Evolutionary conservation across 2,113 vertebrate species (phyloP).

Genomic region (Callopanchax toddi): DNA sequence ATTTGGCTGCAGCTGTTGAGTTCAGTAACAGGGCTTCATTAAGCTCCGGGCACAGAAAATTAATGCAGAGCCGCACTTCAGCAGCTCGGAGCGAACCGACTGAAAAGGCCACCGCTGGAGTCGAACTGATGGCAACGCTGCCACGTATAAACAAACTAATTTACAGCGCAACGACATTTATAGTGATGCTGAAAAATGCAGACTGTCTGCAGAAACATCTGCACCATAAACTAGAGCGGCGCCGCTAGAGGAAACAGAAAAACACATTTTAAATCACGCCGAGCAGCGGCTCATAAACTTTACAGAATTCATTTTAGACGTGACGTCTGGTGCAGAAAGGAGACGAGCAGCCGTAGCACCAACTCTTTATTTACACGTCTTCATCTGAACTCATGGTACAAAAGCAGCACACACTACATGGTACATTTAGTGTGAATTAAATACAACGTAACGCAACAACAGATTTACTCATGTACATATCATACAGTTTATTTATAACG

Average conservation of each 20-base stretch:
- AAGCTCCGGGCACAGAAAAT: constrained; percentile 30
- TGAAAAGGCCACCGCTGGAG: background rate
- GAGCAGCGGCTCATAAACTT: constrained; percentile 44
- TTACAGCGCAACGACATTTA: constrained; percentile 39
- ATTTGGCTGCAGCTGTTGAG: constrained; percentile 21
- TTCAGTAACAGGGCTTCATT: constrained; percentile 37
- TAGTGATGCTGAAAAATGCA: constrained; percentile 40
- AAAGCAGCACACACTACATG: constrained; percentile 44
- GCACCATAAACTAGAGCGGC: constrained; percentile 36
- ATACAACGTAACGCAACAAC: constrained; percentile 49
- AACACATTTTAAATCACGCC: constrained; percentile 47
- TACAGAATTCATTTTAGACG: constrained; percentile 35
- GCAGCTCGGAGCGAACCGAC: constrained; percentile 12
- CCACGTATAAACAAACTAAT: constrained; percentile 29
- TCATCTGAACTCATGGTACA: constrained; percentile 47
- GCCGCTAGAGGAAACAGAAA: constrained; percentile 8
- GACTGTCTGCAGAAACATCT: constrained; percentile 34
- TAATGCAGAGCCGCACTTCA: constrained; percentile 18
- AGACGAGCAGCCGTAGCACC: constrained; percentile 44
- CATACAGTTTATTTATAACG: constrained; percentile 41
- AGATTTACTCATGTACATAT: constrained; percentile 57
- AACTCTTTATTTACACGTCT: constrained; percentile 24
- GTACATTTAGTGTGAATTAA: constrained; percentile 22
- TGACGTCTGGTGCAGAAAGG: constrained; percentile 40
- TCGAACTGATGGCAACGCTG: constrained; percentile 11